Base-by-base conservation (phyloP, 2,888 invertebrate genomes). In the Dioctria rufipes region DNA sequence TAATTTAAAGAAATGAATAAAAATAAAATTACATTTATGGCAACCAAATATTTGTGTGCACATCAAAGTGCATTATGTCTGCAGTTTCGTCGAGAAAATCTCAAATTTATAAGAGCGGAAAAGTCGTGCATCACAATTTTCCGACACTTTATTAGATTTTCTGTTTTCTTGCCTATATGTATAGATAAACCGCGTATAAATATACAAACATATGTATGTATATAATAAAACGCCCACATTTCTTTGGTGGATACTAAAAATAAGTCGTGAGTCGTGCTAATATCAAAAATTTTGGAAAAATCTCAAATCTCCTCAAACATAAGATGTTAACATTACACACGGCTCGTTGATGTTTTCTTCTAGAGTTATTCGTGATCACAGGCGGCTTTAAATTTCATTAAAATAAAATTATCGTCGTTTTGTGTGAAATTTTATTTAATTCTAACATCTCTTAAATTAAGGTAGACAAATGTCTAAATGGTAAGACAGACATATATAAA, bases 251-350 rank as follows among this genome's bases (percentile, higher is more conserved):
- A 42, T 73, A 58, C 73, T 73, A 73, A 73, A 73, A 73, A 73
- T 73, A 73, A 58, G 58, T 58, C 40, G 8, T 11, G 40, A 73
- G 42, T 58, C 39, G 51, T 49, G 46, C 11, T n/a, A 5, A 43
- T 25, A 49, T 49, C 42, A 58, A 60, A 73, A 54, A 54, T 11
- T 54, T 54, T n/a, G 54, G 54, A 54, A 73, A 73, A 60, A 73
- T 58, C 40, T 71, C 25, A 46, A 40, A 71, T 54, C 71, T 71
- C 46, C 13, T 6, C 42, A n/a, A 60, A 58, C 73, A 73, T 73
- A 13, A 11, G 49, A 73, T 54, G 13, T n/a, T 11, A 58, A 42
- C 73, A 73, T 73, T 73, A 73, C 73, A 73, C 73, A 73, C 73
- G 73, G 73, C 73, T 54, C 73, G 69, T 60, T 51, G 73, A 25